phyloP scores from a whole-genome alignment of 1,140 invertebrate species.

The Drosophila busckii region DNA sequence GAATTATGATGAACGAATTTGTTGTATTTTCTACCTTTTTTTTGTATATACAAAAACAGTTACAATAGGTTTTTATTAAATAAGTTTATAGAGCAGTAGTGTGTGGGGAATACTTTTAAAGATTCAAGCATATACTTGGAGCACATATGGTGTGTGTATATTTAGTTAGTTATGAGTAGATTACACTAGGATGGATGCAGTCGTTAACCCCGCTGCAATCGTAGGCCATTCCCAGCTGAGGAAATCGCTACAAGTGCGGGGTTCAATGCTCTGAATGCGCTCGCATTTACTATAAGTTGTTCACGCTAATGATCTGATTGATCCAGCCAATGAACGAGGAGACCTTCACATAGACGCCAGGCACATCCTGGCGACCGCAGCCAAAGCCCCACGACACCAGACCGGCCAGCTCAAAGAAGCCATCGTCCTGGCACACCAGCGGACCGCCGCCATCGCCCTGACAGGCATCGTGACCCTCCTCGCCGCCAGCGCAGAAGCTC shows the following conservation, averaged over 20 bases:
- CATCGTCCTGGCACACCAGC: constrained; percentile 93
- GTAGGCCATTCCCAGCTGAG: constrained; percentile 25
- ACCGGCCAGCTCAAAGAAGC: constrained; percentile 94
- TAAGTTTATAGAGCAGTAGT: constrained; percentile 11
- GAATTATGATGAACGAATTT: constrained; percentile 27
- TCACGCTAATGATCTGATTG: constrained; percentile 97
- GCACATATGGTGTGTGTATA: not conserved
- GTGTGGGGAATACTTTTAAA: constrained; percentile 54
- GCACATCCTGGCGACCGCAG: constrained; percentile 92
- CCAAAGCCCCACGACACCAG: constrained; percentile 93
- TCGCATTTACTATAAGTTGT: constrained; percentile 86
- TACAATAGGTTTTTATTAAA: constrained; percentile 55
- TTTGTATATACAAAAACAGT: constrained; percentile 71
- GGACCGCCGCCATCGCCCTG: constrained; percentile 96
- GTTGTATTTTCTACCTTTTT: constrained; percentile 58
- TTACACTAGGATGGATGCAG: constrained; percentile 68
- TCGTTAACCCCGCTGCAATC: constrained; percentile 45
- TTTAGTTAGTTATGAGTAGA: constrained; percentile 59
- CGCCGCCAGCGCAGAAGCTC: constrained; percentile 95
- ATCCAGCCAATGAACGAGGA: constrained; percentile 97
- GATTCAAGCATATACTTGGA: constrained; percentile 42
- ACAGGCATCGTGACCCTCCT: constrained; percentile 94
- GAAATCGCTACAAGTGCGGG: constrained; percentile 55
- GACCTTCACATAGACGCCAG: constrained; percentile 96
- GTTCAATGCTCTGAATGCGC: constrained; percentile 22